Evolutionary conservation across 2,888 invertebrate species (phyloP).

Genomic region (Drosophila affinis): DNA sequence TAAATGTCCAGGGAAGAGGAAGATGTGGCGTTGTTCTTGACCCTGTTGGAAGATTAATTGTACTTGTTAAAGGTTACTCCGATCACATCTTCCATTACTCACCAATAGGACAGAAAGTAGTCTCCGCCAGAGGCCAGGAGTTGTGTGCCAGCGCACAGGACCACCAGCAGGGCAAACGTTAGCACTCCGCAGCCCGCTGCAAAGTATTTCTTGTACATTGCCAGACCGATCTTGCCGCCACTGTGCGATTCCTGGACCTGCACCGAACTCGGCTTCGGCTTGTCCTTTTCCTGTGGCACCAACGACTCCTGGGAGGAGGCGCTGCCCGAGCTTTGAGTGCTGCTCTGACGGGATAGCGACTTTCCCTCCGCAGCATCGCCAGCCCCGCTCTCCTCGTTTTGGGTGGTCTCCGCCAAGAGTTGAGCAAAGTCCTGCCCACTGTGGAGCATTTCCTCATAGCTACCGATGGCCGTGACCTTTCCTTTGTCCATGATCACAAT

Average conservation of each 20-base stretch:
- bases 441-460: constrained; percentile 88
- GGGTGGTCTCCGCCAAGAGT: constrained; percentile 85
- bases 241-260: constrained; percentile 86
- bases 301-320: constrained; percentile 85
- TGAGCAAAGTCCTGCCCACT: constrained; percentile 91
- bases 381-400: constrained; percentile 29
- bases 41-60: constrained; percentile 59
- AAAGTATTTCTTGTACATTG: constrained; percentile 88
- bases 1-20: constrained; percentile 81
- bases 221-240: constrained; percentile 86
- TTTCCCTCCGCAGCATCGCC: constrained; percentile 21
- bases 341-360: constrained; percentile 66
- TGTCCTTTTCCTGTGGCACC: constrained; percentile 55
- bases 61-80: neutral
- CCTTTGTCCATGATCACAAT: constrained; percentile 83
- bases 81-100: constrained; percentile 21
- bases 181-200: constrained; percentile 88
- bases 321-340: constrained; percentile 63
- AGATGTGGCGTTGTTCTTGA: constrained; percentile 70
- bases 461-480: constrained; percentile 85
- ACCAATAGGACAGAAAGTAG: constrained; percentile 91
- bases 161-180: constrained; percentile 85
- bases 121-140: constrained; percentile 89
- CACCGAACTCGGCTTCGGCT: constrained; percentile 46
- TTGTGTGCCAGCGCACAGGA: constrained; percentile 88